phyloP scores from a whole-genome alignment of 2,888 invertebrate genomes.

The Agrochola lota region DNA sequence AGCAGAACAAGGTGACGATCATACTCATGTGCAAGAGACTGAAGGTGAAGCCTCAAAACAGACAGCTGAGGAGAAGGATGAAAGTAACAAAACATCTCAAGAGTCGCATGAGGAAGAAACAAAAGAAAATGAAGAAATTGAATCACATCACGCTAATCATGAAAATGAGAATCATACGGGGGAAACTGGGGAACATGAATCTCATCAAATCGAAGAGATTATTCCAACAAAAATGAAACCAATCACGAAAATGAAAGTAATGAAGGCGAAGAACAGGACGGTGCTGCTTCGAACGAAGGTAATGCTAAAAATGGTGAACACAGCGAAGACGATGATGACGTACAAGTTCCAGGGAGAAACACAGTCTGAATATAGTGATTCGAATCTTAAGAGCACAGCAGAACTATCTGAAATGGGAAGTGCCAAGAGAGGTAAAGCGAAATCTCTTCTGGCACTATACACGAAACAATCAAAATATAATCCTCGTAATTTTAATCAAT shows the following conservation, averaged over 20 bases:
- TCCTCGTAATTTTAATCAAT: conserved; percentile 78
- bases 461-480: conserved; percentile 85
- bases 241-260: conserved; percentile 40
- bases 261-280: conserved; percentile 64
- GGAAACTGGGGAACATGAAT: conserved; percentile 25
- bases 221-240: conserved; percentile 43
- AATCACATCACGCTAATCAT: conserved; percentile 26
- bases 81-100: conserved; percentile 36
- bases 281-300: conserved; percentile 80
- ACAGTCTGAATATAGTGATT: conserved; percentile 84
- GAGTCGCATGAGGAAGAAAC: conserved; percentile 29
- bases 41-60: conserved; percentile 19
- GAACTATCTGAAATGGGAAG: conserved; percentile 83
- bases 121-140: conserved; percentile 17
- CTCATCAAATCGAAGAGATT: conserved; percentile 24
- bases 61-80: conserved; percentile 47
- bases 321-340: conserved; percentile 90
- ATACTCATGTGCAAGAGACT: conserved; percentile 18
- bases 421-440: conserved; percentile 86
- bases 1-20: conserved; percentile 40
- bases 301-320: conserved; percentile 79
- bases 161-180: conserved; percentile 36
- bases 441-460: conserved; percentile 87
- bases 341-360: conserved; percentile 87
- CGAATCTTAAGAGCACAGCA: conserved; percentile 82